Evolutionary conservation across 2,888 invertebrate species (phyloP).

Genomic region (Chirona hameri): DNA sequence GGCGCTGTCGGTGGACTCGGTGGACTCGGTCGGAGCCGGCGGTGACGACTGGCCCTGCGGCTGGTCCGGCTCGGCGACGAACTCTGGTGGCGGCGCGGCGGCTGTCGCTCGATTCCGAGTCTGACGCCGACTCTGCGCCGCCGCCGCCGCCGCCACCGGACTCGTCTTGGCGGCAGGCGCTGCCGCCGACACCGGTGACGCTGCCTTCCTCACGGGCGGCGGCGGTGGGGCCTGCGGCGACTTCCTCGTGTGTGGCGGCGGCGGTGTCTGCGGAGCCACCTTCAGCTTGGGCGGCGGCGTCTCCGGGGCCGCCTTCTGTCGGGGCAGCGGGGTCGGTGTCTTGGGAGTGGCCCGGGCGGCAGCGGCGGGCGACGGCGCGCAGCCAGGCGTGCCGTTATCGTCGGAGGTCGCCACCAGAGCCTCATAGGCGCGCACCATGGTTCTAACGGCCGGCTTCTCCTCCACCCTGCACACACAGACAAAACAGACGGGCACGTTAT

Average conservation of each 20-base stretch:
- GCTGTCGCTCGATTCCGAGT: background rate
- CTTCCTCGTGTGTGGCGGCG: too few species aligned
- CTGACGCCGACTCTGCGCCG: background rate
- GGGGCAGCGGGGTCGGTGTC: background rate
- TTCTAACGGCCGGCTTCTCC: background rate
- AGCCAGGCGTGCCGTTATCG: background rate
- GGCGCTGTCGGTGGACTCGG: too few species aligned
- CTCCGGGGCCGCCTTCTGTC: too few species aligned
- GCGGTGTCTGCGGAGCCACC: too few species aligned
- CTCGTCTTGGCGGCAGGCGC: background rate
- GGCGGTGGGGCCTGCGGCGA: background rate
- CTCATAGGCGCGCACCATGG: conserved; percentile 5
- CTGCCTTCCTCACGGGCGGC: background rate
- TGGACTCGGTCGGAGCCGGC: too few species aligned
- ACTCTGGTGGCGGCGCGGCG: background rate
- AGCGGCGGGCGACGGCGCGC: background rate
- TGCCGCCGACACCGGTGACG: background rate
- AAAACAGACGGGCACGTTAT: background rate
- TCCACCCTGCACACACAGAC: background rate
- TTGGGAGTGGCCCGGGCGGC: background rate
- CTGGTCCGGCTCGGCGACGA: background rate
- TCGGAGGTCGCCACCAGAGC: background rate
- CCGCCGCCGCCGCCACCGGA: background rate
- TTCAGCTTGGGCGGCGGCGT: too few species aligned
- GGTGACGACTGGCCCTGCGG: too few species aligned